Base-by-base conservation (phyloP, 23 tunicate genomes). In the Ascidia mentula region DNA sequence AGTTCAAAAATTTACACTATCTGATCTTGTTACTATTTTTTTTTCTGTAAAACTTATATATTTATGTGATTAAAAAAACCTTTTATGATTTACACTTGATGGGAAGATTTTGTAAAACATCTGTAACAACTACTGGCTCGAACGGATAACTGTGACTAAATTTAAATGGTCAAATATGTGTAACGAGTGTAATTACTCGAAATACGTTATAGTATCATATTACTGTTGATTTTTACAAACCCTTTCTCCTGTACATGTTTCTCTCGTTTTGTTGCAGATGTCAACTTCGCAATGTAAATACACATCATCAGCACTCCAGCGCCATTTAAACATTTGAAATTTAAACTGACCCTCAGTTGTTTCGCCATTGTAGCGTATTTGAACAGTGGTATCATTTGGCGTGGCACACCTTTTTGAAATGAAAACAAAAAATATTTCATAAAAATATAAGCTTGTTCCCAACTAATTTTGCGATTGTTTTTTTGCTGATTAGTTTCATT, bases 251-350 rank as follows among this genome's bases (percentile, higher is more conserved):
- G 94, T 80, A 71, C 98, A 94, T 7, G 31, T 40, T 72, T 94
- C 98, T 37, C 53, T 73, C 20, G 94, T 84, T 61, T 42, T 84
- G 80, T 88, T 94, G 72, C 98, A 94, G 65, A 94, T 94, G 60
- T 94, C 98, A 24, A 94, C 94, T 59, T 94, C 98, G 78, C 98
- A 94, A 77, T 94, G 98, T 24, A 94, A 39, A 75, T 88, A 94
- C 20, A 94, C 87, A 40, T 88, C 94, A 37, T 94, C 98, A 0
- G 94, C 98, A 72, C 94, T 88, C 85, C 84, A 94, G 34, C 98
- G 75, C 98, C 98, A 94, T 81, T 88, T 94, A 72, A 94, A 94
- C 98, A 94, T 94, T 78, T 94, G 98, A 59, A 94, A 94, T 73
- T 80, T 84, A 71, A 94, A 94, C 80, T 78, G 87, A 37, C 87